Evolutionary conservation across 2,797 vertebrate species (phyloP).

Genomic region (Setipinna tenuifilis): DNA sequence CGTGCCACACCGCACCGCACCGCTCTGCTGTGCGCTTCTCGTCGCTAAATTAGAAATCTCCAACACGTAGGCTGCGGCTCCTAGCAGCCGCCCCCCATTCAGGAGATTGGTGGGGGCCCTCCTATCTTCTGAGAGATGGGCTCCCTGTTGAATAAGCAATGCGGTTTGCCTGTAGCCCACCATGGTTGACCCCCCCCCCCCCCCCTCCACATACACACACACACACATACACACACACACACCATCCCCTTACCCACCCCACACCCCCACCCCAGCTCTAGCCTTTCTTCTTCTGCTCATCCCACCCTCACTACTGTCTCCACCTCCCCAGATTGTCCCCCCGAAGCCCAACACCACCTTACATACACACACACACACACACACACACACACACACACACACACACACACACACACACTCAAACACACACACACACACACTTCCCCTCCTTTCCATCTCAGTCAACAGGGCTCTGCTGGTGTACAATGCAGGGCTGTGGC

Average conservation of each 20-base stretch:
- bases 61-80: conserved; percentile 35
- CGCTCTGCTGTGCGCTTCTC: conserved; percentile 29
- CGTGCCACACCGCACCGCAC: not conserved
- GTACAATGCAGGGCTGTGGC: conserved; percentile 75
- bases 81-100: conserved; percentile 44
- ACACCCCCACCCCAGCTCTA: too few species aligned
- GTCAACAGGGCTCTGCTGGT: conserved; percentile 61
- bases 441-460: conserved; percentile 48
- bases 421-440: conserved; percentile 3
- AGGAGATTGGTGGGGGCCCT: conserved; percentile 64
- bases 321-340: conserved; percentile 67
- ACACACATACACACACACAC: conserved; percentile 51
- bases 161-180: conserved; percentile 59
- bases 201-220: conserved; percentile 54
- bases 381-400: not conserved
- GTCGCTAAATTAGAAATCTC: conserved; percentile 71
- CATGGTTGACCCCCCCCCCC: conserved; percentile 46
- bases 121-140: conserved; percentile 73
- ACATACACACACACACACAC: not conserved
- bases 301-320: conserved; percentile 57
- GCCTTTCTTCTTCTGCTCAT: conserved; percentile 17
- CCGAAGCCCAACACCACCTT: not conserved
- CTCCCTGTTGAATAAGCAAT: conserved; percentile 81
- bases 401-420: conserved; percentile 14
- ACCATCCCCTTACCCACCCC: conserved; percentile 13